Percentiles rank a stretch among this genome's conserved stretches.
Evolutionary conservation across 2,888 invertebrate species (phyloP).

Genomic region (Cheilosia pagana): DNA sequence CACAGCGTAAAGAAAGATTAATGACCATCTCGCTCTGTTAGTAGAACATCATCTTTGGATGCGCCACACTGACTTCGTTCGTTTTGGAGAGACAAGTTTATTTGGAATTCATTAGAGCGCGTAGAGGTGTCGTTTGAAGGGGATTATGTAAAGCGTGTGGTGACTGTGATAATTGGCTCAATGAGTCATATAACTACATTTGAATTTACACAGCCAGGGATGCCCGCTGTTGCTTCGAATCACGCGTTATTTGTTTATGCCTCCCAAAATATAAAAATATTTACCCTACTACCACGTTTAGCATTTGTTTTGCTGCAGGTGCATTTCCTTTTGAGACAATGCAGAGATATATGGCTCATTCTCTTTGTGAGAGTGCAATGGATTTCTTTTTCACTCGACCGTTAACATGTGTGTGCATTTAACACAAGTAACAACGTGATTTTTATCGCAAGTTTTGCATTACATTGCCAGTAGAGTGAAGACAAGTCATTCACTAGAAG

Average conservation of each 20-base stretch:
- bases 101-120: conserved; percentile 34
- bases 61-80: conserved; percentile 10
- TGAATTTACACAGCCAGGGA: neutral
- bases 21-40: conserved; percentile 22
- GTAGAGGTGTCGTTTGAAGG: conserved; percentile 11
- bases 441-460: too few species aligned
- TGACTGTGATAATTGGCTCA: conserved; percentile 9
- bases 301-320: too few species aligned
- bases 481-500: too few species aligned
- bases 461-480: too few species aligned
- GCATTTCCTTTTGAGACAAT: too few species aligned
- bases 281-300: too few species aligned
- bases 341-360: too few species aligned
- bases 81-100: conserved; percentile 49
- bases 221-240: neutral
- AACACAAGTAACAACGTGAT: too few species aligned
- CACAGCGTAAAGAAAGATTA: conserved; percentile 39
- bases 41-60: conserved; percentile 32
- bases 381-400: too few species aligned
- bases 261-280: too few species aligned
- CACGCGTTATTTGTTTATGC: neutral
- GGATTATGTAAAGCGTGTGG: conserved; percentile 35
- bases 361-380: too few species aligned
- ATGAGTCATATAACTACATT: neutral
- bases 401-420: too few species aligned